Evolutionary conservation across 92 coral and sea anemone genomes (phyloP), one percentile per base, ranked within the genome.

Genomic region (Epizoanthus scotinus): DNA sequence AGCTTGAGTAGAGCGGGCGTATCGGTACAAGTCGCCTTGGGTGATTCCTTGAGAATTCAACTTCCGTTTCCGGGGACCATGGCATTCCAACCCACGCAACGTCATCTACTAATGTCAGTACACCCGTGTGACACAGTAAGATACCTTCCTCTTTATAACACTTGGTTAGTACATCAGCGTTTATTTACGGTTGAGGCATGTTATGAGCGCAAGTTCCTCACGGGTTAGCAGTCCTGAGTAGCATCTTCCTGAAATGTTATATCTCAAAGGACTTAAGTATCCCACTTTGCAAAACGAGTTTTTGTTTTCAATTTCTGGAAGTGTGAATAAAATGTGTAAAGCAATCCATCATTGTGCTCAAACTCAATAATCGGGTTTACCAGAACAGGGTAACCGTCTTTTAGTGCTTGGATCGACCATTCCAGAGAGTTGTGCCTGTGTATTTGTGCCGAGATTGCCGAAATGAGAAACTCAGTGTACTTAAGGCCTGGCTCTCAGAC

Each of bases 71-170:
- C 0, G 65, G 84, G 5, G 84, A 64, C 84, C 84, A 80, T 22
- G 58, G 70, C 12, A 80, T 31, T 6, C 84, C 84, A 47, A 80
- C 40, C 77, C 84, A 80, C 24, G n/a, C 62, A 42, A 69, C 72
- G 61, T 80, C 84, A 1, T 47, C 13, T 63, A n/a, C 72, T 40
- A 50, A 20, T 12, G 14, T 66, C 26, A 80, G 84, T 47, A 80
- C 61, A 50, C 47, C 42, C 56, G 70, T 77, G 31, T 77, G 63
- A 67, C 84, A 80, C 4, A 80, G 63, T 58, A 22, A 80, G 52
- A 66, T 80, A 25, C 71, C 71, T 44, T 80, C 77, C 34, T 20
- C 29, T 2, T 4, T 26, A n/a, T 64, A 67, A 47, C 84, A 80
- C 19, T 80, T 64, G 0, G 77, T 27, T 67, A 66, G 77, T 15